Evolutionary conservation across 1,140 invertebrate genomes (phyloP).

Genomic region (Globodera ellingtonae): DNA sequence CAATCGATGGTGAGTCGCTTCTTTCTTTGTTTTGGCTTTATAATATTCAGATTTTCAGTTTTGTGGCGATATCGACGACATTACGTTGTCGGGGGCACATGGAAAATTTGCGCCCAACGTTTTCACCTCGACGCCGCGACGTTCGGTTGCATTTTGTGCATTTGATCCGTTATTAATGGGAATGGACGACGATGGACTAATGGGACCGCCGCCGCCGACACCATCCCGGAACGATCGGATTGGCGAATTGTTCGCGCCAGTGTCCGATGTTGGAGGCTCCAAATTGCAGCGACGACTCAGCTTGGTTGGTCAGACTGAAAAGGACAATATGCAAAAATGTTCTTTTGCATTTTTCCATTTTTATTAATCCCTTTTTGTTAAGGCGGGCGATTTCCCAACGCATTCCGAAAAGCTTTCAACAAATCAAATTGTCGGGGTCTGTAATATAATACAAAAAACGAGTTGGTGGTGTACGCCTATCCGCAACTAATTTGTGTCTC

Average conservation of each 20-base stretch:
- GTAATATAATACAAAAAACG: neutral
- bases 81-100: constrained; percentile 28
- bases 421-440: neutral
- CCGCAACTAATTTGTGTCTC: neutral
- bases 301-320: constrained; percentile 5
- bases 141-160: constrained; percentile 14
- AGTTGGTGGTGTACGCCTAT: neutral
- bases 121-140: constrained; percentile 30
- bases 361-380: constrained; percentile 2
- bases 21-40: neutral
- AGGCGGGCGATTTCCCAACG: neutral
- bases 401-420: neutral
- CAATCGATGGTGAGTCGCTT: neutral
- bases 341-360: neutral
- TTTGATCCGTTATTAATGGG: constrained; percentile 3
- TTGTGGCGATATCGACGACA: constrained; percentile 16
- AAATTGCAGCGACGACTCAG: constrained; percentile 20
- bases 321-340: neutral
- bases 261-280: neutral
- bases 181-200: constrained; percentile 17
- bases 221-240: neutral
- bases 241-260: constrained; percentile 10
- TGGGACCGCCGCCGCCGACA: neutral
- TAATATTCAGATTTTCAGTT: constrained; percentile 9
- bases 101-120: constrained; percentile 28